Evolutionary conservation across 2,888 invertebrate genomes (phyloP).

Genomic region (Chesias legatella): DNA sequence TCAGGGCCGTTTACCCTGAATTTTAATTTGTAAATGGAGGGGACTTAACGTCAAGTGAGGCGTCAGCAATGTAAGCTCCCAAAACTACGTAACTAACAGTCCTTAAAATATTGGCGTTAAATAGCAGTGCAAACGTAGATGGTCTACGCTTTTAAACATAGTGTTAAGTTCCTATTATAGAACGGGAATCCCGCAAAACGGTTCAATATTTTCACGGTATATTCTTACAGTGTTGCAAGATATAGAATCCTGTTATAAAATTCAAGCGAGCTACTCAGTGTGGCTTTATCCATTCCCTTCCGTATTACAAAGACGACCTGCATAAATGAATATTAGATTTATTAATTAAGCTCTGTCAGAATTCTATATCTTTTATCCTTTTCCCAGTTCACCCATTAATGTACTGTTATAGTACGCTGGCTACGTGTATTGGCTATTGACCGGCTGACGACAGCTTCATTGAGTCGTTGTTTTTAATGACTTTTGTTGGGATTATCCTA

Average conservation of each 20-base stretch:
- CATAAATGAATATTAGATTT: constrained; percentile 74
- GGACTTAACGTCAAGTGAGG: no score
- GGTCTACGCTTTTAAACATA: no score
- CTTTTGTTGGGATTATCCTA: background rate
- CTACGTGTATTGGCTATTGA: constrained; percentile 24
- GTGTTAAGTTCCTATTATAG: no score
- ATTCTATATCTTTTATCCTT: constrained; percentile 31
- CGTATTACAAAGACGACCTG: constrained; percentile 46
- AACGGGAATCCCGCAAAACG: no score
- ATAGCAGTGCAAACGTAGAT: no score
- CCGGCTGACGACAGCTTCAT: constrained; percentile 8
- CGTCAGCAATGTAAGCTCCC: no score
- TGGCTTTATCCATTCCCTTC: constrained; percentile 33
- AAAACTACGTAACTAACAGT: no score
- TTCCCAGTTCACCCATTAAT: constrained; percentile 20
- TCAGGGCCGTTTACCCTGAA: no score
- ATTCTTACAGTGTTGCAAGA: constrained; percentile 2
- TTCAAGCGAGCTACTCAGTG: constrained; percentile 17
- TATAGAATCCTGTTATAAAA: constrained; percentile 15
- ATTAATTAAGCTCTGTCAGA: constrained; percentile 58
- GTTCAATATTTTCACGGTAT: constrained; percentile 1
- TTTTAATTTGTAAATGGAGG: no score
- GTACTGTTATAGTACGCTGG: constrained; percentile 15
- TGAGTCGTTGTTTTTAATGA: constrained; percentile 3
- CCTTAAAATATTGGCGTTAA: no score